Conservation (phyloP, 2,797 vertebrate species). For the Ptychadena robeensis region DNA sequence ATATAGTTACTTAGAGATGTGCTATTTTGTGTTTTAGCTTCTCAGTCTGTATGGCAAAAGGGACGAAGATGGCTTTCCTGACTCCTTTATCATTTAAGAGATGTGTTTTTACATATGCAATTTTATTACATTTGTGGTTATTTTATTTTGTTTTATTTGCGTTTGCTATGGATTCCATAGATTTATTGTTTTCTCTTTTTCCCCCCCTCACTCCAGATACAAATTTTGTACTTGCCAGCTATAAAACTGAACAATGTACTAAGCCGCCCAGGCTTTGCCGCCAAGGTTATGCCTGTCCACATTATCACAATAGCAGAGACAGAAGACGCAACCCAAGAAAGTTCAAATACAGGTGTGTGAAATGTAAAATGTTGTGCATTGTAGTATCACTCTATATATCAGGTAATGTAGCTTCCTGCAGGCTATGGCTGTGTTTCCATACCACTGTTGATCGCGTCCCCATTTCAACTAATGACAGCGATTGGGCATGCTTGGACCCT, state of each 20-base stretch:
- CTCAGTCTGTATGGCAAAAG: too few species aligned
- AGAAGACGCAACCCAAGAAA: slow-evolving; percentile 88
- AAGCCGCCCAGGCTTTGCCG: slow-evolving; percentile 93
- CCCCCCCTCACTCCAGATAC: slow-evolving; percentile 76
- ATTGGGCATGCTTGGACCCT: too few species aligned
- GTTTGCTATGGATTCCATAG: not conserved
- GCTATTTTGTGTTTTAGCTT: too few species aligned
- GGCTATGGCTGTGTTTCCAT: too few species aligned
- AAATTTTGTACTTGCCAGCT: slow-evolving; percentile 91
- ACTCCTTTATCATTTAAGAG: too few species aligned
- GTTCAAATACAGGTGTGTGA: slow-evolving; percentile 87
- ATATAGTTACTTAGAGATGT: too few species aligned
- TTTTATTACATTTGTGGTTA: too few species aligned
- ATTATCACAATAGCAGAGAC: slow-evolving; percentile 92
- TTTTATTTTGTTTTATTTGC: not conserved
- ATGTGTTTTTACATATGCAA: too few species aligned
- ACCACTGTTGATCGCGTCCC: not conserved
- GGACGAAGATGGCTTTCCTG: too few species aligned
- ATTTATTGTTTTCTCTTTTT: not conserved
- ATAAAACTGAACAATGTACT: slow-evolving; percentile 93
- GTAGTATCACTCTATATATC: not conserved
- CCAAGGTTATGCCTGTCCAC: slow-evolving; percentile 93
- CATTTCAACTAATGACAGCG: too few species aligned
- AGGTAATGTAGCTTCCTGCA: too few species aligned
- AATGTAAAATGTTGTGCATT: not conserved